Evolutionary conservation across 2,113 vertebrate genomes (phyloP), one percentile per base, ranked within the genome.

Genomic region (Erythrolamprus reginae): DNA sequence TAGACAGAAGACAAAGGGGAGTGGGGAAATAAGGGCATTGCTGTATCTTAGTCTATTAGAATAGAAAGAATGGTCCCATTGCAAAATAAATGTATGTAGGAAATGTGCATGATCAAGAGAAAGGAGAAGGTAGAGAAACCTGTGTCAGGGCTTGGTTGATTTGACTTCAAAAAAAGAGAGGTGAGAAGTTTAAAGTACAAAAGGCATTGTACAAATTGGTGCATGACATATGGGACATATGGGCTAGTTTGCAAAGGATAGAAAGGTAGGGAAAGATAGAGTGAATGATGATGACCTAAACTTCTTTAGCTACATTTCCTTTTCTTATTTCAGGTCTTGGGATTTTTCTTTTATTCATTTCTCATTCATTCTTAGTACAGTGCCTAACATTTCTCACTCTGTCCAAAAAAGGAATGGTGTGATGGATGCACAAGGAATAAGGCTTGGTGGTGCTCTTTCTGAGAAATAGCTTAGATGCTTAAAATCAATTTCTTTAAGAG

Each of bases 401-500:
- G 70, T 77, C 70, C 33, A 77, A 77, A 77, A 58, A 42, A 42
- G 33, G 33, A 77, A 77, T 77, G 33, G 33, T 77, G 17, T 42
- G 70, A 77, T 42, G 17, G 33, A 42, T 42, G 19, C 17, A 42
- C 21, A 77, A 23, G 33, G 70, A 77, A 77, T 21, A 42, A 42
- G 33, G 17, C 70, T 77, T 77, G 70, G 70, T 47, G 52, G 83
- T 89, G 88, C 51, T 65, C 61, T 52, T 56, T 88, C 85, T 82
- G 42, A 82, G 42, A 87, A 21, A n/a, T 47, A n/a, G 12, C 51
- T 82, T 82, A 56, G 77, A 47, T 83, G 56, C 77, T 83, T 24
- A 89, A 89, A 84, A 82, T 55, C 82, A 82, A 56, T 89, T 89
- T 89, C 88, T 51, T 83, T 82, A n/a, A 56, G 9, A 55, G 42